phyloP scores from a whole-genome alignment of 1,140 invertebrate species.

The Apolygus lucorum region DNA sequence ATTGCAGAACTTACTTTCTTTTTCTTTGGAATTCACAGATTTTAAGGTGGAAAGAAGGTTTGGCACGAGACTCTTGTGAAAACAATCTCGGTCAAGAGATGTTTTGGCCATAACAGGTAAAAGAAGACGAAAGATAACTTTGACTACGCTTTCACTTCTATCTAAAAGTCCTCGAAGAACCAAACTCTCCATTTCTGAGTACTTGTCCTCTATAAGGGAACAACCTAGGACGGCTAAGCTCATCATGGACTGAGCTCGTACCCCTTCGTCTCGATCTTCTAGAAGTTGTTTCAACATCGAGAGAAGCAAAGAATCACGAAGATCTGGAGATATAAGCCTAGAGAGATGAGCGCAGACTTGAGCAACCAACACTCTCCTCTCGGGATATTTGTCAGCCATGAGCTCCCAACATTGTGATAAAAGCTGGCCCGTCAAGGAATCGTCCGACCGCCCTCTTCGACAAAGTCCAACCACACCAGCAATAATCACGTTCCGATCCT shows the following conservation, averaged over 20 bases:
- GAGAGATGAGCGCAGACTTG: conserved; percentile 63
- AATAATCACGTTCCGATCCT: conserved; percentile 59
- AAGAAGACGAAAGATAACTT: conserved; percentile 42
- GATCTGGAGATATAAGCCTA: conserved; percentile 57
- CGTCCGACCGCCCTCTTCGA: conserved; percentile 45
- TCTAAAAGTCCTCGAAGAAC: conserved; percentile 48
- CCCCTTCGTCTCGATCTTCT: conserved; percentile 59
- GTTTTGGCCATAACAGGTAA: conserved; percentile 53
- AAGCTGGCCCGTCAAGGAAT: conserved; percentile 55
- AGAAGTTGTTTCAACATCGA: conserved; percentile 68
- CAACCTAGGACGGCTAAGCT: conserved; percentile 54
- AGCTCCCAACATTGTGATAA: conserved; percentile 72
- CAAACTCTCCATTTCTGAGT: conserved; percentile 52
- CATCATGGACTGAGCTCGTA: conserved; percentile 52
- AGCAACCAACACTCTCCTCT: conserved; percentile 59
- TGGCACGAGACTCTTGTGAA: conserved; percentile 43
- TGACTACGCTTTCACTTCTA: conserved; percentile 43
- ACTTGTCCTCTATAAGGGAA: conserved; percentile 47
- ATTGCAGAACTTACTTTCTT: conserved; percentile 11
- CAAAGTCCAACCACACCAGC: conserved; percentile 52
- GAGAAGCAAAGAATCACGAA: conserved; percentile 59
- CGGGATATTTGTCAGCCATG: conserved; percentile 60
- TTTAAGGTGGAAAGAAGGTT: conserved; percentile 30
- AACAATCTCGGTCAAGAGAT: conserved; percentile 48
- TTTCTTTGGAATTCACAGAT: conserved; percentile 2